These are phyloP conservation scores for Podiceps cristatus DNA, from an alignment of 2,113 vertebrate species.

Conservation along the genomic window DNA sequence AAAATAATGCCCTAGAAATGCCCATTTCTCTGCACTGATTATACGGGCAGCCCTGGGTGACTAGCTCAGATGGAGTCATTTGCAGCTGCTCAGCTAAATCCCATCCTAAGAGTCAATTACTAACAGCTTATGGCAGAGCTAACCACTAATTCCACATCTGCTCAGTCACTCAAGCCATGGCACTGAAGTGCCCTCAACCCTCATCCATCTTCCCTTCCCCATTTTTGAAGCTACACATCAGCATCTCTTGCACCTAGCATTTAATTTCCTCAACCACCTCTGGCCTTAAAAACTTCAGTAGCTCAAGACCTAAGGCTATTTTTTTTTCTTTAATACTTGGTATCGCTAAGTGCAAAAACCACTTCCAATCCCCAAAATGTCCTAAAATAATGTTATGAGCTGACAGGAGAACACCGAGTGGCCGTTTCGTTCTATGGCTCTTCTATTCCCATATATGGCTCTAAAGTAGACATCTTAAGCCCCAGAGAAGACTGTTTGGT, in stretches of 20 bases:
- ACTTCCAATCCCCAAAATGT: neutral
- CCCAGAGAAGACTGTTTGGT: neutral
- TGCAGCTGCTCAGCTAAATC: constrained; percentile 5
- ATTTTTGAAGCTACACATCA: neutral
- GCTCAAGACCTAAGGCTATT: neutral
- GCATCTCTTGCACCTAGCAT: neutral
- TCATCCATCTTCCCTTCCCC: neutral
- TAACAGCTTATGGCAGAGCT: neutral
- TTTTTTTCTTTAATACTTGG: neutral
- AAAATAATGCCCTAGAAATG: neutral
- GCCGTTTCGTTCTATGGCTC: neutral
- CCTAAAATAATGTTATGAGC: neutral
- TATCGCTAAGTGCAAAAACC: neutral
- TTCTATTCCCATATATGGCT: neutral
- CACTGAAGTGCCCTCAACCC: neutral
- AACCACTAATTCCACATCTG: constrained; percentile 13
- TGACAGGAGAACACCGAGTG: neutral
- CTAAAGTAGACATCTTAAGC: neutral
- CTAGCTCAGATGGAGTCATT: neutral
- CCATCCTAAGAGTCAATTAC: neutral
- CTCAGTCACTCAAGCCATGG: neutral
- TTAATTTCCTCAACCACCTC: neutral
- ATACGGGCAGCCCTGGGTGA: neutral
- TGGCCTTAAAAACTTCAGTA: neutral
- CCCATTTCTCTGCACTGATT: neutral